phyloP scores from a whole-genome alignment of 1,140 invertebrate species.

The Calycopis cecrops region DNA sequence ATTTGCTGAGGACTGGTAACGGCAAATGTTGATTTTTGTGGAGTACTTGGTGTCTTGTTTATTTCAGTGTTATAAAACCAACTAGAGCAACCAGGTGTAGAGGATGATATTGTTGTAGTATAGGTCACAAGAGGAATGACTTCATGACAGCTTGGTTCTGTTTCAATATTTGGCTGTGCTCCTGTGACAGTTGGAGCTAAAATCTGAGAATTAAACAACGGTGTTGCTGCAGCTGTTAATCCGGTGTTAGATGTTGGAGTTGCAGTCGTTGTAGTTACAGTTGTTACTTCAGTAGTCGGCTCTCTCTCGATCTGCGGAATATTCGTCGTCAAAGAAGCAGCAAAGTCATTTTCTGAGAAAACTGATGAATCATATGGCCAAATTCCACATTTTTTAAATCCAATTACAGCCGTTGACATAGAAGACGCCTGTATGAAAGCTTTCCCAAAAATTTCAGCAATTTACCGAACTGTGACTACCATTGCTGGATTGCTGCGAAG shows the following conservation, averaged over 20 bases:
- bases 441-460: conserved; percentile 38
- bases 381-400: conserved; percentile 38
- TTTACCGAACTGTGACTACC: no score
- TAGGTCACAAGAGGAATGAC: no score
- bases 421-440: conserved; percentile 37
- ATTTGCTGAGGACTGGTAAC: background rate
- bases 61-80: no score
- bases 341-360: conserved; percentile 26
- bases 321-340: conserved; percentile 4
- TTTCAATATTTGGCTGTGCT: no score
- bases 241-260: no score
- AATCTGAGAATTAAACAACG: background rate
- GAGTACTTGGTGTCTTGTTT: no score
- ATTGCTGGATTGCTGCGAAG: no score
- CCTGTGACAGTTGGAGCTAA: no score
- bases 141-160: no score
- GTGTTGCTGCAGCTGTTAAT: conserved; percentile 3
- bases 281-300: background rate
- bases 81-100: background rate
- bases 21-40: no score
- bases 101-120: background rate
- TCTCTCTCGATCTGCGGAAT: background rate
- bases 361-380: conserved; percentile 28
- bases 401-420: conserved; percentile 43
- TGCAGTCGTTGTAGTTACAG: background rate